phyloP scores from a whole-genome alignment of 2,113 vertebrate species.

The Nesoenas mayeri region DNA sequence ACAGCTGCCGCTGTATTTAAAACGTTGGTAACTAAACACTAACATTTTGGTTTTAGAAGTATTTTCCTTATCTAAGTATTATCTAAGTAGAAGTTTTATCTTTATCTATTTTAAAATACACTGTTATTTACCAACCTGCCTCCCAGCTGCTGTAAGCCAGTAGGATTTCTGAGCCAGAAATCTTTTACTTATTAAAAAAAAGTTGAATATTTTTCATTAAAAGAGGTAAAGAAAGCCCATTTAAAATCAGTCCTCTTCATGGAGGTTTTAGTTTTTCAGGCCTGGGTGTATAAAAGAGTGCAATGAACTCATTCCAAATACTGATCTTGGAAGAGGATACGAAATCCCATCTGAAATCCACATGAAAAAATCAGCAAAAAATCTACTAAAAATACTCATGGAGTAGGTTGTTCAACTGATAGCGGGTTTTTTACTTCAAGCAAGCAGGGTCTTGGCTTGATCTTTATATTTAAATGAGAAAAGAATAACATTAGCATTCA shows the following conservation, averaged over 20 bases:
- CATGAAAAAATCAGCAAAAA: background rate
- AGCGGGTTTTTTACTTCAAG: background rate
- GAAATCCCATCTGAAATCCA: background rate
- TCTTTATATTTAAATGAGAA: constrained; percentile 54
- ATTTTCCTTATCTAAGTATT: background rate
- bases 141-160: background rate
- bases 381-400: background rate
- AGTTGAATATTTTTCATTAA: background rate
- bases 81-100: no score
- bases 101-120: background rate
- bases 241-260: background rate
- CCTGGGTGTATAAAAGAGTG: background rate
- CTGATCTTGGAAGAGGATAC: background rate
- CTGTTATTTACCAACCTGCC: background rate
- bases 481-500: constrained; percentile 51
- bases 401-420: background rate
- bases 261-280: background rate
- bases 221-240: background rate
- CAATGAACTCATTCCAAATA: background rate
- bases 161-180: background rate
- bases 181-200: background rate
- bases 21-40: background rate
- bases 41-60: background rate
- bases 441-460: constrained; percentile 36
- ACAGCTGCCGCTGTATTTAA: background rate